Percentiles rank a stretch among this genome's conserved stretches.
These are phyloP conservation scores for Oryzias sinensis DNA, from an alignment of 2,797 vertebrate genomes.

Conservation along the genomic window DNA sequence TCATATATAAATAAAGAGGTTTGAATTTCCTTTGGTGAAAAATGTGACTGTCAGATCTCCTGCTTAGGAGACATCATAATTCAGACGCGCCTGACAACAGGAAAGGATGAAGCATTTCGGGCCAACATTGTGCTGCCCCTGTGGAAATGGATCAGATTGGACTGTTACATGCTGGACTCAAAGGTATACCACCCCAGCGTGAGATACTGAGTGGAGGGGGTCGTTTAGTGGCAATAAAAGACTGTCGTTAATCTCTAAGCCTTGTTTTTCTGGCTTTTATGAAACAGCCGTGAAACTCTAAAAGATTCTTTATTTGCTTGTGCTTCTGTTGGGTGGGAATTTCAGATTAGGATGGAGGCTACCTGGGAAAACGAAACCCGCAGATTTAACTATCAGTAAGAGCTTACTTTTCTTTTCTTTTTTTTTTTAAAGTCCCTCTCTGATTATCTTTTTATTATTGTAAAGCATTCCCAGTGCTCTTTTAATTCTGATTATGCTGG, in stretches of 20 bases:
- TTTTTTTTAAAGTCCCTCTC: not conserved
- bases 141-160: slow-evolving; percentile 86
- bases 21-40: slow-evolving; percentile 43
- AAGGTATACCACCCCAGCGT: slow-evolving; percentile 74
- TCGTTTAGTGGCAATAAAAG: slow-evolving; percentile 26
- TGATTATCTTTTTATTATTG: too few species aligned
- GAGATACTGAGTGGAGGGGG: slow-evolving; percentile 27
- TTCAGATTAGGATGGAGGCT: slow-evolving; percentile 60
- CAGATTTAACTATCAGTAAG: slow-evolving; percentile 53
- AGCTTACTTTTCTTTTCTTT: not conserved
- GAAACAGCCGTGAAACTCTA: slow-evolving; percentile 47
- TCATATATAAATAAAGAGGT: slow-evolving; percentile 60
- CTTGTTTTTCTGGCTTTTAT: slow-evolving; percentile 38
- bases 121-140: slow-evolving; percentile 76
- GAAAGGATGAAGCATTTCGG: slow-evolving; percentile 82
- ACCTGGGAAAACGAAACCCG: slow-evolving; percentile 16
- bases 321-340: slow-evolving; percentile 43
- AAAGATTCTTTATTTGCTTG: slow-evolving; percentile 46
- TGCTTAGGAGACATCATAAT: slow-evolving; percentile 83
- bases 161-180: slow-evolving; percentile 80
- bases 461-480: too few species aligned
- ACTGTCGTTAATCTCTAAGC: slow-evolving; percentile 18
- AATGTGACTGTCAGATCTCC: slow-evolving; percentile 56
- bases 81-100: slow-evolving; percentile 82
- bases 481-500: too few species aligned